Conservation (phyloP, 2,797 vertebrate species). For the Dryobates pubescens region DNA sequence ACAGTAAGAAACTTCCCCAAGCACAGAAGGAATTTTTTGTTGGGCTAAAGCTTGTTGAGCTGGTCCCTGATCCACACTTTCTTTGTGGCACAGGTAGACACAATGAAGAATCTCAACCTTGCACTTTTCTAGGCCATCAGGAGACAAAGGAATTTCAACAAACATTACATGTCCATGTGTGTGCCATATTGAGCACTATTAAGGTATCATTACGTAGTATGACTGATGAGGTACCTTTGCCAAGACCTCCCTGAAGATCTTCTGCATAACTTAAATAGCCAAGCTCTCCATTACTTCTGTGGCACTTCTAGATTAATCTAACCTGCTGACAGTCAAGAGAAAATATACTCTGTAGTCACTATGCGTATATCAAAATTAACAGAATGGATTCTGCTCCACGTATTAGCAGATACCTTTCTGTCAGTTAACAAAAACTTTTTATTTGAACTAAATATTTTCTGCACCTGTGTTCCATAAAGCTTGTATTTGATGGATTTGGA, state of each 20-base stretch:
- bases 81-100: background rate
- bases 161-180: fast-evolving
- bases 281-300: background rate
- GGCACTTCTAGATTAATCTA: background rate
- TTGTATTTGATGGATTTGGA: background rate
- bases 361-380: background rate
- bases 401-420: background rate
- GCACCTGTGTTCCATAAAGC: background rate
- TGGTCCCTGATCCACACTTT: background rate
- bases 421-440: background rate
- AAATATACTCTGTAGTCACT: background rate
- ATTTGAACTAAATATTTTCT: background rate
- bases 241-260: background rate
- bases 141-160: background rate
- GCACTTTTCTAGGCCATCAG: background rate
- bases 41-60: background rate
- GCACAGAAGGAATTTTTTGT: background rate
- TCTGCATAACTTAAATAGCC: background rate
- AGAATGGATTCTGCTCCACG: background rate
- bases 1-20: background rate
- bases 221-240: background rate
- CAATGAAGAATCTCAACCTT: background rate
- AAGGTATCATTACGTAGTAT: background rate
- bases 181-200: background rate
- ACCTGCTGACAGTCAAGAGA: background rate